Evolutionary conservation across 2,113 vertebrate species (phyloP).

Genomic region (Dasypus novemcinctus): DNA sequence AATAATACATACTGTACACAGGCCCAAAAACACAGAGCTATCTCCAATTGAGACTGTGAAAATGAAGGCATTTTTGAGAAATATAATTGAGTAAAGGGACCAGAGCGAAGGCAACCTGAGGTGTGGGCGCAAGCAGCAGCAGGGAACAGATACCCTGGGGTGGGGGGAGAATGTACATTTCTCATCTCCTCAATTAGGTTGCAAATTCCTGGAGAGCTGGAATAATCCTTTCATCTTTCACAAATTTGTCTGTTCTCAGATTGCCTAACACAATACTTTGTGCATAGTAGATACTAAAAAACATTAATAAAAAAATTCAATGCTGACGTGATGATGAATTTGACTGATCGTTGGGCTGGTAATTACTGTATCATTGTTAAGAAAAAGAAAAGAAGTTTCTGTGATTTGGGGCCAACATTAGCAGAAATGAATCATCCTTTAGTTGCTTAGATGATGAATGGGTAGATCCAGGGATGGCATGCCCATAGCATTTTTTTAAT

Average conservation of each 20-base stretch:
- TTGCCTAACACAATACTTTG: slow-evolving; percentile 1
- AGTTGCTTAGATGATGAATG: not conserved
- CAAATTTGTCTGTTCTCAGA: not conserved
- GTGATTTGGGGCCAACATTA: not conserved
- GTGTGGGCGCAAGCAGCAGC: not conserved
- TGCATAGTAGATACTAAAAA: not conserved
- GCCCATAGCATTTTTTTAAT: not conserved
- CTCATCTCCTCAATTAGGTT: slow-evolving; percentile 44
- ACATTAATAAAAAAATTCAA: slow-evolving; percentile 13
- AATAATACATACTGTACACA: slow-evolving; percentile 76
- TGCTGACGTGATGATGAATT: not conserved
- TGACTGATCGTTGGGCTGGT: not conserved
- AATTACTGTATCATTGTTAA: not conserved
- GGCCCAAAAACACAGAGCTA: slow-evolving; percentile 26
- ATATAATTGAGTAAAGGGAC: not conserved
- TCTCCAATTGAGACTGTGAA: slow-evolving; percentile 44
- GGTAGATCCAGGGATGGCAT: not conserved
- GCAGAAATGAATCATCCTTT: not conserved
- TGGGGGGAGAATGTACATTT: not conserved
- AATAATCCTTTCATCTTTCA: slow-evolving; percentile 31
- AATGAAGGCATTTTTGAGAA: not conserved
- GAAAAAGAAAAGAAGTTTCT: not conserved
- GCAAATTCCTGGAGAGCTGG: slow-evolving; percentile 29
- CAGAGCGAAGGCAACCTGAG: not conserved
- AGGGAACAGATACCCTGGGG: not conserved